Conservation (phyloP, 1,140 invertebrate species). For the Nasonia giraulti region DNA sequence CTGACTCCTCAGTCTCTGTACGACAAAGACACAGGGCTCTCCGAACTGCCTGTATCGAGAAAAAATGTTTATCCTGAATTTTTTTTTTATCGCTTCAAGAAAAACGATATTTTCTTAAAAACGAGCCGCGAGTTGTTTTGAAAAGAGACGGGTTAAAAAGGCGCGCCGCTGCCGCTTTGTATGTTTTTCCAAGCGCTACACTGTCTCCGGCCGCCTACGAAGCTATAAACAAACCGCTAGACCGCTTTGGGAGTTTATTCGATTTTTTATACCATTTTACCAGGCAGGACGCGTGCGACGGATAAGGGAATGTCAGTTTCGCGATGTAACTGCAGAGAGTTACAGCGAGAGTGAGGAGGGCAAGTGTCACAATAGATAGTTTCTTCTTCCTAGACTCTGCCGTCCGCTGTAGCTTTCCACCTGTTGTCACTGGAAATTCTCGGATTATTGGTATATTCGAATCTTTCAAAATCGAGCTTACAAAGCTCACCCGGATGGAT, state of each 20-base stretch:
- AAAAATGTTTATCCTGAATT: neutral
- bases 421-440: neutral
- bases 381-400: neutral
- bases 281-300: conserved; percentile 59
- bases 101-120: neutral
- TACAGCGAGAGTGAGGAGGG: conserved; percentile 5
- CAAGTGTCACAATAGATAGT: neutral
- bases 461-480: neutral
- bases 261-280: conserved; percentile 56
- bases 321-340: conserved; percentile 44
- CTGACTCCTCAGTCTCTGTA: conserved; percentile 57
- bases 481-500: neutral
- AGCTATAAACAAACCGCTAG: conserved; percentile 58
- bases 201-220: conserved; percentile 48
- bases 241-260: conserved; percentile 29
- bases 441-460: neutral
- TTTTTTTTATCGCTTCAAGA: neutral
- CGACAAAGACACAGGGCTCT: conserved; percentile 56
- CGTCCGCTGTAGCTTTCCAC: neutral
- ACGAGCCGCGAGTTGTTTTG: neutral
- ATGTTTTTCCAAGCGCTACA: conserved; percentile 61
- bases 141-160: conserved; percentile 18
- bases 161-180: conserved; percentile 22
- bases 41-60: conserved; percentile 55
- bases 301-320: conserved; percentile 57